Evolutionary conservation across 2,113 vertebrate genomes (phyloP).

Genomic region (Orycteropus afer): DNA sequence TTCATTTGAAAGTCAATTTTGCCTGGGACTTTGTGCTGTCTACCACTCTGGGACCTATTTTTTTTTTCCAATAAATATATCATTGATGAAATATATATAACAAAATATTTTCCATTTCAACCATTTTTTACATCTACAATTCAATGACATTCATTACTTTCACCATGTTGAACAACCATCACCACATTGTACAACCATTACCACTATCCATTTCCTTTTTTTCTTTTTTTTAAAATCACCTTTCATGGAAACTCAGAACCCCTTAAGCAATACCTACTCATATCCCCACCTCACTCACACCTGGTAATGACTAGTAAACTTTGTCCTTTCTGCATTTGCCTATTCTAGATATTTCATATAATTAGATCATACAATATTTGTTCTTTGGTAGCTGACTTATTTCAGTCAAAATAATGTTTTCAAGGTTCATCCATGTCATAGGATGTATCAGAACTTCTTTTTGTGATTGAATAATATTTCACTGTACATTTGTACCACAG

Average conservation of each 20-base stretch:
- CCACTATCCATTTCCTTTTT: background rate
- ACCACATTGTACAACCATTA: background rate
- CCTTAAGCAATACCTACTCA: background rate
- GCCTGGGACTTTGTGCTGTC: background rate
- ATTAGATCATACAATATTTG: background rate
- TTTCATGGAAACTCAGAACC: background rate
- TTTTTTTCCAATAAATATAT: too few relatives aligned
- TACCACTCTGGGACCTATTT: background rate
- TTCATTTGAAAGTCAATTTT: background rate
- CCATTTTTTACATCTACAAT: too few relatives aligned
- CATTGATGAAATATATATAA: too few relatives aligned
- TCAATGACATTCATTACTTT: background rate
- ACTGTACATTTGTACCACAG: background rate
- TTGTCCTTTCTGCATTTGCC: background rate
- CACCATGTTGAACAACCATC: background rate
- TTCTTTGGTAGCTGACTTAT: background rate
- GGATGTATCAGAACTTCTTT: background rate
- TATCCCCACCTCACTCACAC: background rate
- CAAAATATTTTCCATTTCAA: too few relatives aligned
- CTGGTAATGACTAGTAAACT: background rate
- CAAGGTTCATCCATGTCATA: background rate
- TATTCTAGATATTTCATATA: background rate
- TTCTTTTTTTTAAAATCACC: background rate
- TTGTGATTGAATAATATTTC: background rate
- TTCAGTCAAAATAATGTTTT: background rate